Conservation (phyloP, 2,797 vertebrate genomes). For the Bufotes viridis region DNA sequence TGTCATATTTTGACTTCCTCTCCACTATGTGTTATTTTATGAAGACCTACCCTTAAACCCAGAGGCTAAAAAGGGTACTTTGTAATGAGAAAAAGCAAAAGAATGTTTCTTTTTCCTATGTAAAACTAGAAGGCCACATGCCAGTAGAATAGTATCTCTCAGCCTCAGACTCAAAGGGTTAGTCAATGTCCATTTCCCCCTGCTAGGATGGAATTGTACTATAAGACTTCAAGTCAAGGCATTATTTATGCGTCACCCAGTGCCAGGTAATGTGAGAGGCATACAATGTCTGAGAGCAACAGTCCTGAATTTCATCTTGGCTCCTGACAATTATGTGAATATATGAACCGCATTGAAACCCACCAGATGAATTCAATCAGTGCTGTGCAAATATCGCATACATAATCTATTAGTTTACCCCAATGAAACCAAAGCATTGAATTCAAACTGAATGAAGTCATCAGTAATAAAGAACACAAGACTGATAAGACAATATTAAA, state of each 20-base stretch:
- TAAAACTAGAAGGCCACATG: constrained; percentile 37
- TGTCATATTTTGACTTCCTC: background rate
- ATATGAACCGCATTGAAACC: constrained; percentile 74
- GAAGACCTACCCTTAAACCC: background rate
- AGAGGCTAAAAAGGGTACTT: constrained; percentile 9
- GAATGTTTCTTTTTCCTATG: constrained; percentile 43
- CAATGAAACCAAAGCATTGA: constrained; percentile 78
- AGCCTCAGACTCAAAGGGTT: constrained; percentile 39
- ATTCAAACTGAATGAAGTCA: constrained; percentile 82
- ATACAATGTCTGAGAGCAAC: constrained; percentile 65
- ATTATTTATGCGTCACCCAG: constrained; percentile 48
- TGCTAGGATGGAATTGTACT: constrained; percentile 31
- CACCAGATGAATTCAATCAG: constrained; percentile 83
- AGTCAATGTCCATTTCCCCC: constrained; percentile 53
- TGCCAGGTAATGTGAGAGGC: constrained; percentile 66
- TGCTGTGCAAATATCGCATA: constrained; percentile 78
- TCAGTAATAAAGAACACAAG: constrained; percentile 75
- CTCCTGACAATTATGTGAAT: constrained; percentile 75
- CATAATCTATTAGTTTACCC: constrained; percentile 84
- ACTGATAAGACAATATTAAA: constrained; percentile 77
- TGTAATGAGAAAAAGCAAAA: constrained; percentile 13
- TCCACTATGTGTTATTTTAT: background rate
- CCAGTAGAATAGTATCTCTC: constrained; percentile 22
- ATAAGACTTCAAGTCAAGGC: constrained; percentile 32
- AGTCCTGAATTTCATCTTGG: constrained; percentile 75